Conservation (phyloP, 2,888 invertebrate genomes). For the Amorpha juglandis region DNA sequence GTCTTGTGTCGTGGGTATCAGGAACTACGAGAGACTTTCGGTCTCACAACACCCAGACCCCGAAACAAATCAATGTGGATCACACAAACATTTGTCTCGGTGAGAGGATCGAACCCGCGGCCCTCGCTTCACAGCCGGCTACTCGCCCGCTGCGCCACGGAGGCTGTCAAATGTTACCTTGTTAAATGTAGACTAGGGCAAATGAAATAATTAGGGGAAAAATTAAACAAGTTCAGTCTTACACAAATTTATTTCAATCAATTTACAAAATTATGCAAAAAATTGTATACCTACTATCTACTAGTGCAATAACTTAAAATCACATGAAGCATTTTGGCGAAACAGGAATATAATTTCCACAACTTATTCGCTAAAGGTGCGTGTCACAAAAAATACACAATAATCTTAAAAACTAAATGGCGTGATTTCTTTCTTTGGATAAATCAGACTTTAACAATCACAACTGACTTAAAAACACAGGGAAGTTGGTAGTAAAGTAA, state of each 20-base stretch:
- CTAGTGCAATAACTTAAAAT: conserved; percentile 54
- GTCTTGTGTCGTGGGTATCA: too few relatives aligned
- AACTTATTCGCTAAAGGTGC: conserved; percentile 22
- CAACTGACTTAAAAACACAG: conserved; percentile 40
- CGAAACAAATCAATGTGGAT: too few relatives aligned
- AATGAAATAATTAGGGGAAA: not conserved
- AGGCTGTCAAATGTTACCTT: too few relatives aligned
- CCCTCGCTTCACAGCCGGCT: too few relatives aligned
- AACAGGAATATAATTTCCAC: conserved; percentile 38
- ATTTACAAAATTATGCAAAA: conserved; percentile 71
- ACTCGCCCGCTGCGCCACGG: too few relatives aligned
- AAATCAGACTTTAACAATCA: conserved; percentile 62
- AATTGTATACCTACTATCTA: conserved; percentile 46
- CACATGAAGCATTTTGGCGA: conserved; percentile 59
- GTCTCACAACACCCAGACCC: too few relatives aligned
- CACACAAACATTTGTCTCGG: too few relatives aligned
- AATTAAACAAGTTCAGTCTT: conserved; percentile 50
- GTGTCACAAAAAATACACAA: conserved; percentile 38
- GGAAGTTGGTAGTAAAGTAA: conserved; percentile 27
- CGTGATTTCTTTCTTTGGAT: conserved; percentile 49
- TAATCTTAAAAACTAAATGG: conserved; percentile 42
- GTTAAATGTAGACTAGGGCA: too few relatives aligned
- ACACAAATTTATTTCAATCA: conserved; percentile 68
- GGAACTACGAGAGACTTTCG: too few relatives aligned
- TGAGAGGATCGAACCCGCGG: too few relatives aligned